Base-by-base conservation (phyloP, 2,113 vertebrate genomes). In the Oryzias woworae region DNA sequence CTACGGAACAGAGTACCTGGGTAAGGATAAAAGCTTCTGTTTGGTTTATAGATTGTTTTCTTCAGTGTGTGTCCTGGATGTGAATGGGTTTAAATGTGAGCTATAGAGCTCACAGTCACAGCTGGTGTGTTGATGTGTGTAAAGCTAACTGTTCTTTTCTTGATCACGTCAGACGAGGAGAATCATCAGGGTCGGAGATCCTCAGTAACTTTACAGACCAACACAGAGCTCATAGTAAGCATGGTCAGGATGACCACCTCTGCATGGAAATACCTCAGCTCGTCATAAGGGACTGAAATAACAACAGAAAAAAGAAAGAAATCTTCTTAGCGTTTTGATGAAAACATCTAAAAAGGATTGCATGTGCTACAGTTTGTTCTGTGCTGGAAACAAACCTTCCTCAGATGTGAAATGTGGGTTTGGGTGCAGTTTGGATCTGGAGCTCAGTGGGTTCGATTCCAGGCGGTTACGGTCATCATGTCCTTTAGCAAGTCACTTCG, bases 1-100 rank as follows among this genome's bases (percentile, higher is more conserved):
- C 78, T 96, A 95, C 58, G 94, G 93, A 59, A 95, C 94, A 0
- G 94, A 96, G 66, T 95, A 96, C 62, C 92, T 96, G 5, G 94
- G 94, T 95, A 84, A 95, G 94, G 60, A 41, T 5, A 17, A 1
- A 18, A 44, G 14, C 14, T 71, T 54, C 22, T 0, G 4, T 28
- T 4, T 28, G 26, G 43, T 2, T 14, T 17, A 14, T 15, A 12
- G 14, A 48, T 4, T 42, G 3, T 16, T 10, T 36, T 2, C 28
- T 14, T 43, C 15, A 20, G 17, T 66, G 10, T 52, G 20, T 53
- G 18, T 31, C 23, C 31, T 58, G 49, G 41, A 57, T 52, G 36
- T 53, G 41, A 14, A 54, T 16, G 7, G 44, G 17, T 20, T 23
- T 16, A 16, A 7, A 52, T 63, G 12, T 58, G 22, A 44, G 56